Conservation (phyloP, 2,113 vertebrate species). For the Sialia sialis region DNA sequence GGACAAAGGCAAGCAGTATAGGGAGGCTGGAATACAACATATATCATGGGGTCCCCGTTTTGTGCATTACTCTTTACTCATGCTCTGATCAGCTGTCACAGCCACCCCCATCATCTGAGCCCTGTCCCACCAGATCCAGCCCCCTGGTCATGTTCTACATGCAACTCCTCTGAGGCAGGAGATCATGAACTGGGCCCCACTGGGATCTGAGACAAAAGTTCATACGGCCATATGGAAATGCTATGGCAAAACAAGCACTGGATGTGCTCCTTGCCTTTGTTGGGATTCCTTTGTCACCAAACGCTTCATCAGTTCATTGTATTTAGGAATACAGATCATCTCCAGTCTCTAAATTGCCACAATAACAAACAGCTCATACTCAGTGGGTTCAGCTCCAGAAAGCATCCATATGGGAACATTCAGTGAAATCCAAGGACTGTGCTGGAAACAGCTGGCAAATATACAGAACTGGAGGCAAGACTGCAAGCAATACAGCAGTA, state of each 20-base stretch:
- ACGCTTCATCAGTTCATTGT: background rate
- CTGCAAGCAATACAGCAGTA: background rate
- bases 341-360: background rate
- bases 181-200: background rate
- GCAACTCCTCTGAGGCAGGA: background rate
- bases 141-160: background rate
- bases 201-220: background rate
- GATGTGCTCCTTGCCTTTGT: background rate
- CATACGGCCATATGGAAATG: background rate
- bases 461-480: conserved; percentile 13
- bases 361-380: background rate
- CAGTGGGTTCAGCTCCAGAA: background rate
- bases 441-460: conserved; percentile 16
- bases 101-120: background rate
- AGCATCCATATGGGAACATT: background rate
- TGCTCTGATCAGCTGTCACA: background rate
- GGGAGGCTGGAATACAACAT: background rate
- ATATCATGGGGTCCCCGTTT: rapidly evolving
- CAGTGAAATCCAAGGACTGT: background rate
- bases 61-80: background rate
- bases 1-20: background rate
- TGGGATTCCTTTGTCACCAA: background rate
- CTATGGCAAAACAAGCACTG: background rate
- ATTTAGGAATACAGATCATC: background rate
- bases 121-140: background rate